Evolutionary conservation across 2,797 vertebrate species (phyloP), one percentile per base, ranked within the genome.

Genomic region (Philypnodon macrostomus): DNA sequence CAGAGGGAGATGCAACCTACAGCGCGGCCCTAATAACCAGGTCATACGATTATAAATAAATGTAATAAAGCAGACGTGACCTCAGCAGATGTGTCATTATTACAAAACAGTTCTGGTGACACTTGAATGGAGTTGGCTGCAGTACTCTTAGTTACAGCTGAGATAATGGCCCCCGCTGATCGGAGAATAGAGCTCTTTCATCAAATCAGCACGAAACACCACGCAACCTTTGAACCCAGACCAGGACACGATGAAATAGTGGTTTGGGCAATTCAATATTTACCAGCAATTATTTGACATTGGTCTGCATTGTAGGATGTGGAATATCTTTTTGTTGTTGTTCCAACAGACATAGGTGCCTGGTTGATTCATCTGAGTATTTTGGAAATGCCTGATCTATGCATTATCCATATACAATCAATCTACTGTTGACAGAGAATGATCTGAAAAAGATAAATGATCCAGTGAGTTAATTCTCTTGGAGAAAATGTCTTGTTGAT

Each of bases 91-190:
- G 83, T 76, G 63, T 57, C 36, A 75, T 77, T n/a, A n/a, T n/a
- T 80, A 64, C 75, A 83, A 85, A 85, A 83, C 30, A 53, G 57
- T n/a, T n/a, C n/a, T n/a, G n/a, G n/a, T 61, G 45, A 51, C n/a
- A n/a, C n/a, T n/a, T n/a, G n/a, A 70, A 47, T 8, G 49, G 62
- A 63, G 31, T 40, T 50, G 59, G 45, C 32, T 58, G 44, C 53
- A 39, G 51, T 42, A 60, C 26, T 64, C 37, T 62, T 32, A 17
- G 73, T 35, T 38, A 66, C 84, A 87, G 84, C 86, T 87, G 86
- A 83, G 63, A 85, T 60, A 87, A 88, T 80, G 75, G 81, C 70
- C 82, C 86, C 86, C 74, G 81, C 81, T 79, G 81, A 10, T 73
- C n/a, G n/a, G n/a, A n/a, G n/a, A n/a, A n/a, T n/a, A n/a, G n/a